Evolutionary conservation across 2,113 vertebrate species (phyloP), one percentile per base, ranked within the genome.

Genomic region (Aspiorhynchus laticeps): DNA sequence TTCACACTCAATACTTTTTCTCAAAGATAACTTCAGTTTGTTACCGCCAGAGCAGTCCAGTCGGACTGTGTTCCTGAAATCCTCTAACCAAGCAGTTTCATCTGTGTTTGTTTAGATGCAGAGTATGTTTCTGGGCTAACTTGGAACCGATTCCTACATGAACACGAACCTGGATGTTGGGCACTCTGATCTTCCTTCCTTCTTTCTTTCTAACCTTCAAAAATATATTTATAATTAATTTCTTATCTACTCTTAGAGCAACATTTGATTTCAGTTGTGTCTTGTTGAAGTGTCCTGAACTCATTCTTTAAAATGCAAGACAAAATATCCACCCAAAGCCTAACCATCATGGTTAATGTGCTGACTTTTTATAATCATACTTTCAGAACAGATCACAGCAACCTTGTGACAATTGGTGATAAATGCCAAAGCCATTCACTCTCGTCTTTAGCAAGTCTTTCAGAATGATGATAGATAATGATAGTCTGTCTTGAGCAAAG

Each of bases 401-500:
- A 51, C 67, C 75, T 77, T 31, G 21, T 31, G 41, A 33, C 17
- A n/a, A 56, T 51, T 33, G 38, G 51, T 63, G 51, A 73, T 83
- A 36, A 86, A 86, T 48, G 46, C 38, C 43, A 71, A 87, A 87
- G 77, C 7, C 65, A 43, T 67, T 79, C 15, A 80, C 74, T 78
- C 71, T 53, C 28, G 21, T 41, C 61, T 67, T n/a, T 28, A 48
- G 65, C 59, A 61, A 76, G 14, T 48, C 4, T 73, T 63, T 38
- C 36, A 61, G 15, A 24, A 41, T 2, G 9, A 63, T 36, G 71
- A 51, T 75, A 56, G 79, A 80, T 76, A 48, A 21, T 78, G 67
- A 43, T 69, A 53, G 46, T 38, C 15, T 31, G 56, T 76, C 74
- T 81, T 56, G 26, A 51, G 24, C 17, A 7, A 84, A 84, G 75